These are phyloP conservation scores for Pollenia labialis DNA, from an alignment of 2,888 invertebrate genomes.

Conservation along the genomic window DNA sequence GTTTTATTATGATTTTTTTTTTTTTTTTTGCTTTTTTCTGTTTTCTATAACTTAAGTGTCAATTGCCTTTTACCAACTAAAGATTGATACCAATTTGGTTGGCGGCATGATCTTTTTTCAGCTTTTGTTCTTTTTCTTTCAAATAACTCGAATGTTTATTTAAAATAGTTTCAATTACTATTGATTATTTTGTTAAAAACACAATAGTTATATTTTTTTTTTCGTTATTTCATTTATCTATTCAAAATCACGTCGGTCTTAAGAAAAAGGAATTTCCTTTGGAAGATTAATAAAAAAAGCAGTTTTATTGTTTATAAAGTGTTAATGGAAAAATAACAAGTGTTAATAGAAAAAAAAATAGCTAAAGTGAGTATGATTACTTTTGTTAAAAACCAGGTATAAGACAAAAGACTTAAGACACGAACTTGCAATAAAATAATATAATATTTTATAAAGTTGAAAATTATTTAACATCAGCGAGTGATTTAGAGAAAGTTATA, in stretches of 20 bases:
- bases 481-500: neutral
- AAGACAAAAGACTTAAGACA: constrained; percentile 39
- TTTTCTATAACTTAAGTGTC: constrained; percentile 64
- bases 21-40: neutral
- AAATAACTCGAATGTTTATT: constrained; percentile 55
- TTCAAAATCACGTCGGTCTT: constrained; percentile 56
- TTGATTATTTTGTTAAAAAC: constrained; percentile 50
- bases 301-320: constrained; percentile 48
- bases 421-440: constrained; percentile 10
- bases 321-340: constrained; percentile 72
- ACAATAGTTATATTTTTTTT: constrained; percentile 24
- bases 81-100: constrained; percentile 72
- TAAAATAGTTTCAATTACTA: constrained; percentile 64
- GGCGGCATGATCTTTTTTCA: constrained; percentile 55
- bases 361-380: neutral
- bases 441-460: neutral
- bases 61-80: constrained; percentile 62
- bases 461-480: neutral
- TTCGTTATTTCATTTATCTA: constrained; percentile 47
- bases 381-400: neutral
- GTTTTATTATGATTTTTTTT: constrained; percentile 45
- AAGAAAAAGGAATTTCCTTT: constrained; percentile 3
- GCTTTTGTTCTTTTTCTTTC: constrained; percentile 11
- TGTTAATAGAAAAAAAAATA: constrained; percentile 40
- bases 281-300: constrained; percentile 4